Percentiles rank a stretch among this genome's conserved stretches.
These are phyloP conservation scores for Stenotaenia linearis DNA, from an alignment of 2,888 invertebrate species.

Conservation along the genomic window DNA sequence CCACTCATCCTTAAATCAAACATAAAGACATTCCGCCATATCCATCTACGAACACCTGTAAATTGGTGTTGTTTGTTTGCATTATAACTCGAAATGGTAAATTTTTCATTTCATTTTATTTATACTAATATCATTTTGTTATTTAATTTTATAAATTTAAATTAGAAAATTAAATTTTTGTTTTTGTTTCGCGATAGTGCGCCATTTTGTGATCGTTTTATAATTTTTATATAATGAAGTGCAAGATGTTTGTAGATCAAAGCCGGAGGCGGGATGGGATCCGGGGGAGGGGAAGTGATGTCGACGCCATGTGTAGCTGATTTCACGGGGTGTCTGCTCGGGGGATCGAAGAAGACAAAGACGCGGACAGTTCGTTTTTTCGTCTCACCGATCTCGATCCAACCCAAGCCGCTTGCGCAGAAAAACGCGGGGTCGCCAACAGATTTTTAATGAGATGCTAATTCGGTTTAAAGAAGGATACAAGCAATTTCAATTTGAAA, in stretches of 20 bases:
- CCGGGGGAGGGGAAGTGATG: too few species aligned
- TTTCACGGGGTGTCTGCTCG: background rate
- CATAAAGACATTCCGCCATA: background rate
- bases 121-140: too few species aligned
- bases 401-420: background rate
- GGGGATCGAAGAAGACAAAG: background rate
- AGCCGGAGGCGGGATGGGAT: too few species aligned
- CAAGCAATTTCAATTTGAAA: background rate
- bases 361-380: background rate
- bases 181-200: too few species aligned
- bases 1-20: background rate
- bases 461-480: background rate
- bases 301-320: background rate
- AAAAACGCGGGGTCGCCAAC: background rate
- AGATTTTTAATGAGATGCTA: background rate
- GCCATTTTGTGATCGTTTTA: background rate
- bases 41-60: background rate
- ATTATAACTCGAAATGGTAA: too few species aligned
- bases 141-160: too few species aligned
- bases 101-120: too few species aligned
- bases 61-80: background rate
- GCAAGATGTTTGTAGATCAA: background rate
- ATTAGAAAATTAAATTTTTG: too few species aligned
- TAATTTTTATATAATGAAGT: background rate
- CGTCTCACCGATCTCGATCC: background rate